Base-by-base conservation (phyloP, 2,888 invertebrate species). In the Cenopis cana region DNA sequence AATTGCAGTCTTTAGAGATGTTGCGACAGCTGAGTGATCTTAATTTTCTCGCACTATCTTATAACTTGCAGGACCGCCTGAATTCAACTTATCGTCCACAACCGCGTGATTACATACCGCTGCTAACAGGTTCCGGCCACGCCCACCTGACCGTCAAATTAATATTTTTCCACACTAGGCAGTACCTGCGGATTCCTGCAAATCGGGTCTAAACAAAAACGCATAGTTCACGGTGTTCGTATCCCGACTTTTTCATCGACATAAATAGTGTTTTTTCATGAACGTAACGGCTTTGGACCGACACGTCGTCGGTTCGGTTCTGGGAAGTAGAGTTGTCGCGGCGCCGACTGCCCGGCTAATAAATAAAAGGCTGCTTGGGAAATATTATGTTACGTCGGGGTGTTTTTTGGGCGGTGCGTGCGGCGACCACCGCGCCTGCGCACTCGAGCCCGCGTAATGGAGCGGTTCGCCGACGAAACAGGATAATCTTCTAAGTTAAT, bases 251-350 rank as follows among this genome's bases (percentile, higher is more conserved):
- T 93, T 92, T 92, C 88, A 82, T 85, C 85, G 84, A 89, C 93
- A 92, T 93, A 93, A 93, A 93, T 93, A 92, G 91, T 83, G 88
- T 91, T 93, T 93, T 92, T 93, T 91, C 88, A 81, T 83, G 84
- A 85, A 87, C 82, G 88, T 91, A 91, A 93, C 91, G 91, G 91
- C 90, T 89, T 85, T 81, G 86, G 82, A 86, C 88, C 88, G 91
- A 86, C 91, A 83, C 89, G 86, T 86, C 86, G 85, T 86, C 86
- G 85, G 84, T 79, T 86, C 87, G 79, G 78, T 92, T 92, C 93
- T 89, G 86, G 84, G 93, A 93, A 93, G 89, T 82, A 81, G 85
- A 84, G 87, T 81, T 91, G 92, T 89, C 89, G 87, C 91, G 93
- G 93, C 93, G 93, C 92, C 91, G 85, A 76, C 82, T 85, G 82